These are phyloP conservation scores for Bradypodion pumilum DNA, from an alignment of 2,797 vertebrate species.

Conservation along the genomic window DNA sequence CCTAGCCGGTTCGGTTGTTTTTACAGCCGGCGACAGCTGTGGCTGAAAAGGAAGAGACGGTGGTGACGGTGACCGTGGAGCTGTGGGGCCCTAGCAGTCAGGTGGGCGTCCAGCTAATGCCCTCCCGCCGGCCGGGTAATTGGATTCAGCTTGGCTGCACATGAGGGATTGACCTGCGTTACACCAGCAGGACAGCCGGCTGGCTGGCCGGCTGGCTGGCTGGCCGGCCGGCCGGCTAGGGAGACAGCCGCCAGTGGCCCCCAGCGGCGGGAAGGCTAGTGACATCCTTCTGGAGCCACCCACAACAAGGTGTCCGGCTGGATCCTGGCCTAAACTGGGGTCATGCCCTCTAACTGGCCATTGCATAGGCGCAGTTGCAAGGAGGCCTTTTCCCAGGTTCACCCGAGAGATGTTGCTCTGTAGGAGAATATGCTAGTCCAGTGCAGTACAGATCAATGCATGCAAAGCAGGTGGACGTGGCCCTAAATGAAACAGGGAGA, in stretches of 20 bases:
- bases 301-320: too few species aligned
- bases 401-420: too few species aligned
- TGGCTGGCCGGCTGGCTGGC: too few species aligned
- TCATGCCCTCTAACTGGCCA: too few species aligned
- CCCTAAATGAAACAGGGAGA: too few species aligned
- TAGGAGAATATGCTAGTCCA: too few species aligned
- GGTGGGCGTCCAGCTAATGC: slow-evolving; percentile 22
- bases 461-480: too few species aligned
- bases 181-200: not conserved
- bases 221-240: not conserved
- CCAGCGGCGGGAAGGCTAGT: not conserved
- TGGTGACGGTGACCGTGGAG: not conserved
- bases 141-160: slow-evolving; percentile 6
- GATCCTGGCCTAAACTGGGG: too few species aligned
- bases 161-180: not conserved
- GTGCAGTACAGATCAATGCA: too few species aligned
- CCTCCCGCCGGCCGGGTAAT: slow-evolving; percentile 15
- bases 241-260: not conserved
- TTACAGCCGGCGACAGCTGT: not conserved
- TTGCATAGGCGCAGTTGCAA: too few species aligned
- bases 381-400: too few species aligned
- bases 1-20: too few species aligned
- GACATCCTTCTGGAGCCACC: not conserved
- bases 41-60: not conserved
- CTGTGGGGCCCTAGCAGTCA: slow-evolving; percentile 5